Evolutionary conservation across 2,113 vertebrate species (phyloP), one percentile per base, ranked within the genome.

Genomic region (Sylvilagus bachmani): DNA sequence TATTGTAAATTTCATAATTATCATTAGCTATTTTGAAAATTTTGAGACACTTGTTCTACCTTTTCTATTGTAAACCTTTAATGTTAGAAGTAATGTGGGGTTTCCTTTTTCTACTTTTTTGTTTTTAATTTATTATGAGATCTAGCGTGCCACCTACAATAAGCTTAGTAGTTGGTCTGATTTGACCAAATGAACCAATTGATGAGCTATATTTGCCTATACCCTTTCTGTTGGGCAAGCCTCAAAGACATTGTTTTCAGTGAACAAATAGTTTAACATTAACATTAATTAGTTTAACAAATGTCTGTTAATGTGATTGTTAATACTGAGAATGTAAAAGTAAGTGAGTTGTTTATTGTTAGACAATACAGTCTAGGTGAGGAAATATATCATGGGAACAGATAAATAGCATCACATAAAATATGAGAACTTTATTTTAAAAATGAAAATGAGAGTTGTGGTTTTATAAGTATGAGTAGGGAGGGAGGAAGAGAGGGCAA

Each of bases 201-300:
- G 24, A 64, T 19, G 14, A 62, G 6, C 75, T 25, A 25, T n/a
- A 3, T 75, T 83, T 66, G 10, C 11, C 38, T 12, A 51, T 1
- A 92, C 0, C 9, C 5, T 67, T 82, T 70, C 29, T 89, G 24
- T 58, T n/a, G 64, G 17, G 1, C 11, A 31, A 90, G 31, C 1
- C n/a, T 93, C 61, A 51, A 84, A 93, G 14, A 81, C 16, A 44
- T 64, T 83, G 11, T 3, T 96, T 89, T 21, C 49, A 25, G 5
- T 36, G 7, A 67, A 79, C 77, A 67, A 66, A 66, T 19, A 66
- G 4, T 36, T 95, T 71, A 75, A 79, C 33, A 82, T 38, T 93
- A 36, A 84, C 90, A 81, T 10, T 12, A 81, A 85, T 62, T 85
- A 90, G 83, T 55, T 82, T 73, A 86, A 69, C 6, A 93, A 79